Conservation (phyloP, 1,140 invertebrate species). For the Cherax quadricarinatus region DNA sequence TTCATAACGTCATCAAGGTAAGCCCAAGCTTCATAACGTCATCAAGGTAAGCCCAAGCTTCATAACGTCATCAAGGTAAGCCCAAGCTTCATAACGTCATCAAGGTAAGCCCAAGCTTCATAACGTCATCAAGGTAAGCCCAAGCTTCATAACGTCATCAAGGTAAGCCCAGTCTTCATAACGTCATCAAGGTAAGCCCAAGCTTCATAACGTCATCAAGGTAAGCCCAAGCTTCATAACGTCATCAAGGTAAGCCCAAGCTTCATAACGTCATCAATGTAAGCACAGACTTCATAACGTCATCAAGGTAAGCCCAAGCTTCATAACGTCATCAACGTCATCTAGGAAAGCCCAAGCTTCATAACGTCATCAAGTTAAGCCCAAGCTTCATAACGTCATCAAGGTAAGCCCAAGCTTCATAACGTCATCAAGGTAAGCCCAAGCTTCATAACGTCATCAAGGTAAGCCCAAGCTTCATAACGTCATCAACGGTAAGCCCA, state of each 20-base stretch:
- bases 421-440: neutral
- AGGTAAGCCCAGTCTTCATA: neutral
- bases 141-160: constrained; percentile 81
- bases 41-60: neutral
- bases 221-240: neutral
- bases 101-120: neutral
- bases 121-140: neutral
- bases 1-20: neutral
- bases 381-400: constrained; percentile 81
- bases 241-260: neutral
- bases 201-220: neutral
- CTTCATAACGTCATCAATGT: constrained; percentile 81
- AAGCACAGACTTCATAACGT: neutral
- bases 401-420: neutral
- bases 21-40: constrained; percentile 81
- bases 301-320: neutral
- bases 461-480: neutral
- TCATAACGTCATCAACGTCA: neutral
- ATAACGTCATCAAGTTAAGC: neutral
- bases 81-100: neutral
- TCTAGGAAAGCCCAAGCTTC: neutral
- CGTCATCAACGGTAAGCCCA: neutral
- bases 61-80: neutral
- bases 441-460: neutral
- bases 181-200: neutral